Percentiles rank a stretch among this genome's conserved stretches.
These are phyloP conservation scores for Resseliella maxima DNA, from an alignment of 2,888 invertebrate species.

Conservation along the genomic window DNA sequence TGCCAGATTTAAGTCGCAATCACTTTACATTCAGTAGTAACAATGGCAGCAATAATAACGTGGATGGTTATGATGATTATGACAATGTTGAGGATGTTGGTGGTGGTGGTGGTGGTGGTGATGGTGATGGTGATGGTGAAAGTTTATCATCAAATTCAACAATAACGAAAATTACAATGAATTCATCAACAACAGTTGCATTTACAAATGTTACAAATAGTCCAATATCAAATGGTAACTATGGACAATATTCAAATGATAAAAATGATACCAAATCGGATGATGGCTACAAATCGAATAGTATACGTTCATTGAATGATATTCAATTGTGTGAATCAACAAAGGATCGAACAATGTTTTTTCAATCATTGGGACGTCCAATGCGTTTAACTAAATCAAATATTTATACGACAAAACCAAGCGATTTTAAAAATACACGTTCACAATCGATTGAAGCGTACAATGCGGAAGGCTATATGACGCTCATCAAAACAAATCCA, in stretches of 20 bases:
- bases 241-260: background rate
- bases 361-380: slow-evolving; percentile 19
- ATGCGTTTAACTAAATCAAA: background rate
- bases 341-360: background rate
- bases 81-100: background rate
- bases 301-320: slow-evolving; percentile 18
- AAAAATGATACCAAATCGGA: background rate
- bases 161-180: slow-evolving; percentile 33
- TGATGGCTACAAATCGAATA: slow-evolving; percentile 19
- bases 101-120: slow-evolving; percentile 60
- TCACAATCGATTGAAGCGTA: slow-evolving; percentile 32
- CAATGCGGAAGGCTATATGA: slow-evolving; percentile 40
- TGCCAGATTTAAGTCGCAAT: slow-evolving; percentile 66
- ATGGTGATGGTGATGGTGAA: slow-evolving; percentile 51
- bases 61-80: slow-evolving; percentile 60
- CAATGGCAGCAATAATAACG: slow-evolving; percentile 32
- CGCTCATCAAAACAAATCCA: slow-evolving; percentile 18
- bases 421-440: slow-evolving; percentile 7
- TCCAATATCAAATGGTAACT: background rate
- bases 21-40: background rate
- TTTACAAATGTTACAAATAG: background rate
- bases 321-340: background rate
- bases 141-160: background rate
- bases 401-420: slow-evolving; percentile 20
- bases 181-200: slow-evolving; percentile 9